Conservation (phyloP, 2,797 vertebrate genomes). For the Anolis apletophallus region DNA sequence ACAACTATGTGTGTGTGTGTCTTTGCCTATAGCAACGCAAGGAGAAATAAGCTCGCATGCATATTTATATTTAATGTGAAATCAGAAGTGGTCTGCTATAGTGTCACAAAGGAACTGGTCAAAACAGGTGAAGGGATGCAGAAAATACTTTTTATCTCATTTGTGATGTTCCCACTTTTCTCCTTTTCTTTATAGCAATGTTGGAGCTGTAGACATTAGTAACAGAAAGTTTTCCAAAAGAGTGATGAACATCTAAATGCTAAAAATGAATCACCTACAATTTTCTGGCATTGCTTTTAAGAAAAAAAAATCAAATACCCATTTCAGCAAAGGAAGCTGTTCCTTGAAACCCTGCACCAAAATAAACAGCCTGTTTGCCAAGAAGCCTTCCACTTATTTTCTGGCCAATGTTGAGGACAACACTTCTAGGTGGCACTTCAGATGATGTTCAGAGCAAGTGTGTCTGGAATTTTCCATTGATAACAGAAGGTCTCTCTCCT, state of each 20-base stretch:
- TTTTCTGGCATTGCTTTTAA: neutral
- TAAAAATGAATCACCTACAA: neutral
- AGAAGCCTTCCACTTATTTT: slow-evolving; percentile 66
- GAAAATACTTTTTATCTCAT: neutral
- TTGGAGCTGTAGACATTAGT: rapidly evolving
- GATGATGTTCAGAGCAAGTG: slow-evolving; percentile 64
- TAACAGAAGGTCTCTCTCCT: slow-evolving; percentile 69
- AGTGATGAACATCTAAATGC: slow-evolving; percentile 31
- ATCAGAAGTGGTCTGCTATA: neutral
- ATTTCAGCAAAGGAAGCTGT: neutral
- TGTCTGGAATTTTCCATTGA: slow-evolving; percentile 75
- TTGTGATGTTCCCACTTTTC: neutral
- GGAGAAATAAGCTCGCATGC: neutral
- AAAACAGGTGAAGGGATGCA: neutral
- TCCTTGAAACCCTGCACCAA: neutral
- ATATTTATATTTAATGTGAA: neutral
- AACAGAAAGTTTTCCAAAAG: rapidly evolving
- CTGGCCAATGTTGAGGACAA: slow-evolving; percentile 66
- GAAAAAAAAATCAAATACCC: neutral
- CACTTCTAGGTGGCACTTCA: slow-evolving; percentile 71
- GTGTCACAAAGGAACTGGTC: neutral
- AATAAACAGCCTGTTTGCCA: slow-evolving; percentile 60
- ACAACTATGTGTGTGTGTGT: neutral
- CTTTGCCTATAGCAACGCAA: neutral
- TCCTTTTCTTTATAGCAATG: neutral